These are phyloP conservation scores for Nomada fabriciana DNA, from an alignment of 2,888 invertebrate species.

Conservation along the genomic window DNA sequence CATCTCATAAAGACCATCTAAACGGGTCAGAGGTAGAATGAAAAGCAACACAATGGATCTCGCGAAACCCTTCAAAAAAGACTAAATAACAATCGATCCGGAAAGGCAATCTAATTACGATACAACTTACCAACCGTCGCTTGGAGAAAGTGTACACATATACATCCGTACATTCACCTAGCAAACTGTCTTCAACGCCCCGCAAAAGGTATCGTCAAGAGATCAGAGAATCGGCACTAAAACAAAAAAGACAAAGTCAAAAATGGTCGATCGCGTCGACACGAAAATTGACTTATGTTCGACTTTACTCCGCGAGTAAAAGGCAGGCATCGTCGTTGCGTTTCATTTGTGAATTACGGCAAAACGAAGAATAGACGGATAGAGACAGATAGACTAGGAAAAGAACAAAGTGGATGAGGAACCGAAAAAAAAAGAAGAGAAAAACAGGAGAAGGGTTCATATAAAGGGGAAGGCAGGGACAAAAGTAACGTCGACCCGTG, in stretches of 20 bases:
- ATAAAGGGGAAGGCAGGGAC: neutral
- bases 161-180: neutral
- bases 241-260: neutral
- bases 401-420: neutral
- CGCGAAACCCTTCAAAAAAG: neutral
- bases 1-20: neutral
- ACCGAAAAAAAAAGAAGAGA: neutral
- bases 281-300: conserved; percentile 32
- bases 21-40: neutral
- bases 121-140: too few species aligned
- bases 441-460: neutral
- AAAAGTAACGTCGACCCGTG: conserved; percentile 42
- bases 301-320: neutral
- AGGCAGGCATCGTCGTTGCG: conserved; percentile 9
- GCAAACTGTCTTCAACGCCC: neutral
- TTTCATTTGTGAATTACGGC: conserved; percentile 36
- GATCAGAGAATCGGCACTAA: neutral
- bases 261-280: conserved; percentile 5
- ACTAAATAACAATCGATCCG: neutral
- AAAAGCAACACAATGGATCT: neutral
- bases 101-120: conserved; percentile 8
- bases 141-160: too few species aligned
- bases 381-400: neutral
- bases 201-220: neutral
- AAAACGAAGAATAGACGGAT: neutral